Evolutionary conservation across 2,888 invertebrate genomes (phyloP).

Genomic region (Coleophora deauratella): DNA sequence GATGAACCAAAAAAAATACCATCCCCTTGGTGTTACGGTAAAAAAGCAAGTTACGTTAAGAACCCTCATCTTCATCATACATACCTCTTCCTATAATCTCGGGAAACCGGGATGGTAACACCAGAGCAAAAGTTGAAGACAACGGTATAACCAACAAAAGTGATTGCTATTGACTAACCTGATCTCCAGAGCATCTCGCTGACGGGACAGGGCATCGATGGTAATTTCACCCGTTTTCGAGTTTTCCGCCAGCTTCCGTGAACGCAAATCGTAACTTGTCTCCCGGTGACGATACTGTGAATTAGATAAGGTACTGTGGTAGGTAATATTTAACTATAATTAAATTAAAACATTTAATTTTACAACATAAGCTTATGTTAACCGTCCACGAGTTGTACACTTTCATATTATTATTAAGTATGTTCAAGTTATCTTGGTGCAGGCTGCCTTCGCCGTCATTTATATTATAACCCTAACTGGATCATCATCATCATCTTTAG

Average conservation of each 20-base stretch:
- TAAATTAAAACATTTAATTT: neutral
- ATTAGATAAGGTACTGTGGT: constrained; percentile 5
- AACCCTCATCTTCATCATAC: too few species aligned
- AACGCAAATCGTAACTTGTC: constrained; percentile 48
- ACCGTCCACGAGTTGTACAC: neutral
- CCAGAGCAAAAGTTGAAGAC: too few species aligned
- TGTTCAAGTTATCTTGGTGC: too few species aligned
- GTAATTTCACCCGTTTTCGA: constrained; percentile 60
- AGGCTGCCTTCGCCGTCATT: too few species aligned
- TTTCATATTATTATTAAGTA: neutral
- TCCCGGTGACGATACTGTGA: constrained; percentile 56
- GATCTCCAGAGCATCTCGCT: constrained; percentile 59
- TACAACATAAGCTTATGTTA: neutral
- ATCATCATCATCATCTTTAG: too few species aligned
- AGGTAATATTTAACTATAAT: constrained; percentile 1
- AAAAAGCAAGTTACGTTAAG: too few species aligned
- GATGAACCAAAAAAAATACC: too few species aligned
- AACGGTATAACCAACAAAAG: too few species aligned
- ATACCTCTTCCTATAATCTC: too few species aligned
- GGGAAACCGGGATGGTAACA: too few species aligned
- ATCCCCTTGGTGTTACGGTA: too few species aligned
- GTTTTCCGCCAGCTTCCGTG: constrained; percentile 50
- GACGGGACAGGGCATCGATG: constrained; percentile 50
- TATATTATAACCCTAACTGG: too few species aligned
- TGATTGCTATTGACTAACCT: constrained; percentile 38